Percentiles rank a stretch among this genome's conserved stretches.
Evolutionary conservation across 2,113 vertebrate genomes (phyloP).

Genomic region (Pomatorhinus ruficollis): DNA sequence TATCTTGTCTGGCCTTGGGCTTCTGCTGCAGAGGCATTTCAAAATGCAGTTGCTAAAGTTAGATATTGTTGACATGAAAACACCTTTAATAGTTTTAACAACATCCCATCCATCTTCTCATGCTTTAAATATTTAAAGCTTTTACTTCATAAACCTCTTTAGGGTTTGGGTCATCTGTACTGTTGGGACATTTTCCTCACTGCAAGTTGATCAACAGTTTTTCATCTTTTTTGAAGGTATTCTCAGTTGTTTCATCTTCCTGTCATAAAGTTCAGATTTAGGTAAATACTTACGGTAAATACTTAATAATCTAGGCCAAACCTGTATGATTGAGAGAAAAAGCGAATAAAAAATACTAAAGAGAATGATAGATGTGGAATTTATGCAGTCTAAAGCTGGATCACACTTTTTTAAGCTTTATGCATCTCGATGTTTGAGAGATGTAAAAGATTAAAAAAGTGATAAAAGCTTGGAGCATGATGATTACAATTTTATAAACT

Average conservation of each 20-base stretch:
- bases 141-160: neutral
- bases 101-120: neutral
- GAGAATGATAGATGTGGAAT: neutral
- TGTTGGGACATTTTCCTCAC: neutral
- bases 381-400: neutral
- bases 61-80: neutral
- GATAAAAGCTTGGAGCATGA: neutral
- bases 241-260: neutral
- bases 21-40: neutral
- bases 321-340: neutral
- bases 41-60: neutral
- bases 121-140: neutral
- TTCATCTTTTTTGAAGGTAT: neutral
- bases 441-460: neutral
- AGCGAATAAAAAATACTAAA: neutral
- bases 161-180: neutral
- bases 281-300: neutral
- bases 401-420: neutral
- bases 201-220: neutral
- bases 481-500: neutral
- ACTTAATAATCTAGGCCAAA: neutral
- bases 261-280: neutral
- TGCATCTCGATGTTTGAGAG: neutral
- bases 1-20: neutral
- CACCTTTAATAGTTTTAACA: neutral